These are phyloP conservation scores for Geotrypetes seraphini DNA, from an alignment of 2,797 vertebrate species.

Conservation along the genomic window DNA sequence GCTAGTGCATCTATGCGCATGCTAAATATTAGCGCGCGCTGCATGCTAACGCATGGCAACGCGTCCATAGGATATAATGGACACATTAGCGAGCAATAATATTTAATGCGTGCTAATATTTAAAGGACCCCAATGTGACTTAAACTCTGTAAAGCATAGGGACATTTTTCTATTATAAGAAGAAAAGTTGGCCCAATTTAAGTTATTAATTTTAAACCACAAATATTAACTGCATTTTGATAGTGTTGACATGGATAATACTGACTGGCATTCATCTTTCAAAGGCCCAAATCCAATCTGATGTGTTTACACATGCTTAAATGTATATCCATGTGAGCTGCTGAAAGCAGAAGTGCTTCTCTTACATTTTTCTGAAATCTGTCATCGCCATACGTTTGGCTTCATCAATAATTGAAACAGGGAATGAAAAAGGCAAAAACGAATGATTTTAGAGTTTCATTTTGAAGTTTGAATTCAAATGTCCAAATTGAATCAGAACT, in stretches of 20 bases:
- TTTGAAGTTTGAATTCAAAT: conserved; percentile 44
- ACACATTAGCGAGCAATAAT: no score
- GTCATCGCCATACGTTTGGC: conserved; percentile 56
- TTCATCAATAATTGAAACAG: conserved; percentile 59
- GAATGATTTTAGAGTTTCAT: conserved; percentile 37
- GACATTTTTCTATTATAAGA: no score
- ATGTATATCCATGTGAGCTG: conserved; percentile 35
- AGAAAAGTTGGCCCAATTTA: no score
- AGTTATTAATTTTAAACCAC: conserved; percentile 44
- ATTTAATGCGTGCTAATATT: no score
- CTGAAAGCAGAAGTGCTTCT: conserved; percentile 44
- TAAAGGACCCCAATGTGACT: no score
- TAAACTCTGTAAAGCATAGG: conserved; percentile 14
- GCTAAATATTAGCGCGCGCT: no score
- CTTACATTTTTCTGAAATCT: conserved; percentile 48
- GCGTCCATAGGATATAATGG: no score
- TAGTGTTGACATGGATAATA: conserved; percentile 33
- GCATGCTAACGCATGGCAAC: no score
- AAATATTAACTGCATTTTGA: conserved; percentile 41
- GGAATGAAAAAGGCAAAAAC: conserved; percentile 46
- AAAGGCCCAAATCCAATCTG: conserved; percentile 41
- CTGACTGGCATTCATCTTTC: conserved; percentile 43
- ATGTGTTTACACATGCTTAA: conserved; percentile 51
- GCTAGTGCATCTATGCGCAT: no score
- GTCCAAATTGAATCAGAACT: conserved; percentile 29